Conservation (phyloP, 2,113 vertebrate species). For the Muscicapa adusta region DNA sequence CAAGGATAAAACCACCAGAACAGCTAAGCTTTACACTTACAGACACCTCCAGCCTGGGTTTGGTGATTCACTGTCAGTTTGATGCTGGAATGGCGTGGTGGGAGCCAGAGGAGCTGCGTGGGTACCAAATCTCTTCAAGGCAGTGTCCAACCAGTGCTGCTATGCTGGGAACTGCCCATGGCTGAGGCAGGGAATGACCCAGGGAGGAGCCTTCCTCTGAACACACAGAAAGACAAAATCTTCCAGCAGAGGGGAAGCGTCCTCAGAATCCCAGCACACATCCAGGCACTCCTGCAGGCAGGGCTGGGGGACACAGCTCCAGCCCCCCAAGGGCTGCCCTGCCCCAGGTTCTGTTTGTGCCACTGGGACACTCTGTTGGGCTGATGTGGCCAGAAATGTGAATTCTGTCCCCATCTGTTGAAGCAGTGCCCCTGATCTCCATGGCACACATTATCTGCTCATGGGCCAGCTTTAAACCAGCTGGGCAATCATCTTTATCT, state of each 20-base stretch:
- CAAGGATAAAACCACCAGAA: neutral
- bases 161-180: neutral
- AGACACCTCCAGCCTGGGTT: neutral
- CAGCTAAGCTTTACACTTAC: neutral
- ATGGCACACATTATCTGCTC: no score
- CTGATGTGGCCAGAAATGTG: no score
- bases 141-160: neutral
- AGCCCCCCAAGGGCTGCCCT: neutral
- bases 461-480: no score
- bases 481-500: no score
- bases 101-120: neutral
- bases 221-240: neutral
- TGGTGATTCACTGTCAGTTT: neutral
- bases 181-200: rapidly evolving
- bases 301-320: neutral
- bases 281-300: neutral
- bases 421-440: no score
- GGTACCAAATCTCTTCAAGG: neutral
- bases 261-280: rapidly evolving
- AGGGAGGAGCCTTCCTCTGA: neutral
- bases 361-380: neutral
- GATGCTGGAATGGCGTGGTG: neutral
- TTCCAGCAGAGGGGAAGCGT: neutral
- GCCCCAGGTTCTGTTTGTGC: neutral
- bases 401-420: no score